Percentiles rank a stretch among this genome's conserved stretches.
Conservation (phyloP, 1,140 invertebrate species). For the Tetragnatha versicolor region DNA sequence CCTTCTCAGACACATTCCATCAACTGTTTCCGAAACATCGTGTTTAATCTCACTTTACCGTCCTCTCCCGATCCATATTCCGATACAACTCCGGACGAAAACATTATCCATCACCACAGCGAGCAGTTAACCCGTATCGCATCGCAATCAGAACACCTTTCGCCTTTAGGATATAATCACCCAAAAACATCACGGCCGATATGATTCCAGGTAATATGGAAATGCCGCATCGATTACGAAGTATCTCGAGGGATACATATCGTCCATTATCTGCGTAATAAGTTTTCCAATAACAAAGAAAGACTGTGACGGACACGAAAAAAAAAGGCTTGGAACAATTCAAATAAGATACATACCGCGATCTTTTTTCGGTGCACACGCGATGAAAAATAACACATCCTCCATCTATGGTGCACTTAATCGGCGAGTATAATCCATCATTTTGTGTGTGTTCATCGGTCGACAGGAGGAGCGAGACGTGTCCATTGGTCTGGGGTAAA, state of each 20-base stretch:
- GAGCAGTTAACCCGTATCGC: too few species aligned
- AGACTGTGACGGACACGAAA: too few species aligned
- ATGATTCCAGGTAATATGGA: too few species aligned
- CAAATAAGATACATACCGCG: slow-evolving; percentile 10
- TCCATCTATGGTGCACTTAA: slow-evolving; percentile 39
- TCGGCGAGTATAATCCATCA: slow-evolving; percentile 47
- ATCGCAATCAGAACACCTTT: too few species aligned
- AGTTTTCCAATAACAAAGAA: slow-evolving; percentile 30
- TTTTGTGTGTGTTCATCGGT: slow-evolving; percentile 28
- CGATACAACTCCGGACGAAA: too few species aligned
- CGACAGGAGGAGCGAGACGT: slow-evolving; percentile 13
- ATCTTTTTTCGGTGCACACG: neutral
- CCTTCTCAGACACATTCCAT: too few species aligned
- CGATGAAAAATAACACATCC: slow-evolving; percentile 46
- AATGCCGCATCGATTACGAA: too few species aligned
- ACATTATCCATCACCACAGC: too few species aligned
- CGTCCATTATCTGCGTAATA: slow-evolving; percentile 1
- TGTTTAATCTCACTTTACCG: too few species aligned
- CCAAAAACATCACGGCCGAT: neutral
- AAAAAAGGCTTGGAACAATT: neutral
- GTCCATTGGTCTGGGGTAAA: slow-evolving; percentile 10
- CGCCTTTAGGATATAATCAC: neutral
- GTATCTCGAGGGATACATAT: neutral
- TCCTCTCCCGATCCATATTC: too few species aligned
- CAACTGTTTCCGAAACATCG: too few species aligned